These are phyloP conservation scores for Cheumatopsyche charites DNA, from an alignment of 1,140 invertebrate species.

Conservation along the genomic window DNA sequence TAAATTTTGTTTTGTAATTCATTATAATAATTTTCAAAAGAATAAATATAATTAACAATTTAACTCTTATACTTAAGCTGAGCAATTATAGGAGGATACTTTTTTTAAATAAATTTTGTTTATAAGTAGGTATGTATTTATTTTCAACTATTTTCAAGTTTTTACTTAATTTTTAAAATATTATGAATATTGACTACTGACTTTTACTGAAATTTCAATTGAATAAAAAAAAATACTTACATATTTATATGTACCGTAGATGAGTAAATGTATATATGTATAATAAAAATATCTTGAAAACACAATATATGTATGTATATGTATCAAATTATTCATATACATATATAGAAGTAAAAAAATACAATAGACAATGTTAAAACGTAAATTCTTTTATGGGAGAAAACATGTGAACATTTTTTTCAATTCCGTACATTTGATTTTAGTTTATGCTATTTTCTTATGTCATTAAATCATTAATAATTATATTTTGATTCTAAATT, in stretches of 20 bases:
- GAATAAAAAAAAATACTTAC: background rate
- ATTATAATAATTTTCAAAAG: conserved; percentile 17
- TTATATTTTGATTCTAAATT: no score
- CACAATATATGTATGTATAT: no score
- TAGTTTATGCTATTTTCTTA: no score
- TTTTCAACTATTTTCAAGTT: background rate
- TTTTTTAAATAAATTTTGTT: conserved; percentile 19
- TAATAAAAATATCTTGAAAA: no score
- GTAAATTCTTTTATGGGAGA: no score
- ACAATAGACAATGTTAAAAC: no score
- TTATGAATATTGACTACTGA: background rate
- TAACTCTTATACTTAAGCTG: conserved; percentile 33
- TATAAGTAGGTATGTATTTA: background rate
- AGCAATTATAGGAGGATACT: conserved; percentile 31
- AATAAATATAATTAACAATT: conserved; percentile 28
- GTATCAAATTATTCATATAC: no score
- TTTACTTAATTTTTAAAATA: background rate
- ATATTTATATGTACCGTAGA: background rate
- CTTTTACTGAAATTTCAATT: background rate
- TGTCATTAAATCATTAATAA: no score
- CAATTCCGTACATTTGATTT: no score
- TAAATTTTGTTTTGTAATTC: conserved; percentile 9
- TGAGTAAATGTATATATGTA: background rate
- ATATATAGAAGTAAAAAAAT: no score
- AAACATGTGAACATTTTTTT: no score